Evolutionary conservation across 2,113 vertebrate species (phyloP), one percentile per base, ranked within the genome.

Genomic region (Spilogale gracilis): DNA sequence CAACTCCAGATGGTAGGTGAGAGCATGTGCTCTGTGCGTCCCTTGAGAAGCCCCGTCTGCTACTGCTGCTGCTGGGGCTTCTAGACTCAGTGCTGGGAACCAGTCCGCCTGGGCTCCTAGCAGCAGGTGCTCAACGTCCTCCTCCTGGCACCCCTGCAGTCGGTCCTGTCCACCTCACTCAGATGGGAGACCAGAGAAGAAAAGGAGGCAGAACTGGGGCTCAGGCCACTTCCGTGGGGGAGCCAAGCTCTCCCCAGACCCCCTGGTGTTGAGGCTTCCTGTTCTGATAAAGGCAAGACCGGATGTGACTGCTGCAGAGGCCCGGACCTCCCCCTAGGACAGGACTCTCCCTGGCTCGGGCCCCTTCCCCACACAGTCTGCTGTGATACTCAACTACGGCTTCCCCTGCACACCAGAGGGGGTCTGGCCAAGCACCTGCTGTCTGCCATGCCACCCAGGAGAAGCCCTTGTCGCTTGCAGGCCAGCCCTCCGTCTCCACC

Each of bases 101-200:
- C n/a, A 0, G 8, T 32, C 5, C 10, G 38, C 5, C 6, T 7
- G 52, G 86, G 45, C 30, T 45, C 56, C 69, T 12, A 7, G 12
- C 20, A 2, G 0, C 18, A 32, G 63, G 30, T 12, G 9, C 30
- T 32, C 32, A 18, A n/a, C 1, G 1, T 18, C 67, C 1, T 20
- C 67, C 67, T 69, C 67, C 32, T 58, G n/a, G 48, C 3, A 27
- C 30, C 48, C 38, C 38, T 12, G 8, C 1, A 14, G 6, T 21
- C 17, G 1, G 10, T 48, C 45, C 25, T 45, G 74, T 30, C 45
- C 11, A 9, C 18, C 16, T 18, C 50, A 32, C 27, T 43, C 43
- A 43, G 23, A 43, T 10, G 23, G 65, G 50, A 58, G 50, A 56
- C 69, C 63, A 79, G 52, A 84, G 12, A 79, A 50, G 56, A 38